Percentiles rank a stretch among this genome's conserved stretches.
These are phyloP conservation scores for Scelioninae gen. 1 DNA, from an alignment of 2,888 invertebrate species.

Conservation along the genomic window DNA sequence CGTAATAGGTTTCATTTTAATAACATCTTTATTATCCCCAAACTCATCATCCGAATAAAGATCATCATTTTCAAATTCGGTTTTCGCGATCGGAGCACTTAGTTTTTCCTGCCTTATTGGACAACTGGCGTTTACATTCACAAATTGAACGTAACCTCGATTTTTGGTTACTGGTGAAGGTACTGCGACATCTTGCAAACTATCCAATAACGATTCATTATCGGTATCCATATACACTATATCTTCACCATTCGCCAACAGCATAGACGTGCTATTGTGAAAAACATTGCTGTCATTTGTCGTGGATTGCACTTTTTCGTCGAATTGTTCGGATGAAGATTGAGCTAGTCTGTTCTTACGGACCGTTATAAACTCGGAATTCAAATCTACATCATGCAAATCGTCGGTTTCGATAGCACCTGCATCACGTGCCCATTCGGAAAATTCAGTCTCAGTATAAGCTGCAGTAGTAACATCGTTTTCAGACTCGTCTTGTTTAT, in stretches of 20 bases:
- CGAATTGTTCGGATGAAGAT: too few relatives aligned
- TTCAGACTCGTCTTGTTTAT: constrained; percentile 86
- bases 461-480: constrained; percentile 90
- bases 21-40: constrained; percentile 76
- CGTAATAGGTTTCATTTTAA: constrained; percentile 81
- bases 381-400: constrained; percentile 88
- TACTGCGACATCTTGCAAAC: constrained; percentile 84
- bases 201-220: constrained; percentile 91
- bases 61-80: constrained; percentile 80
- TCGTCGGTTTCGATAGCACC: constrained; percentile 89
- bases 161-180: constrained; percentile 86
- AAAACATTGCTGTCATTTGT: too few relatives aligned
- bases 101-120: constrained; percentile 12
- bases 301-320: too few relatives aligned
- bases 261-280: constrained; percentile 79
- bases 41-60: constrained; percentile 78
- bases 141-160: constrained; percentile 89
- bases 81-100: constrained; percentile 80
- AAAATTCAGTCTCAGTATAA: constrained; percentile 93
- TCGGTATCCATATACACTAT: constrained; percentile 95
- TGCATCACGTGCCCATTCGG: constrained; percentile 94
- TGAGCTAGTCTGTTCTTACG: constrained; percentile 73
- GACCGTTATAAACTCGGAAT: constrained; percentile 84
- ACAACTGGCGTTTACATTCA: constrained; percentile 83
- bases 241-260: constrained; percentile 87